These are phyloP conservation scores for Limnephilus auricula DNA, from an alignment of 2,888 invertebrate species.

Conservation along the genomic window DNA sequence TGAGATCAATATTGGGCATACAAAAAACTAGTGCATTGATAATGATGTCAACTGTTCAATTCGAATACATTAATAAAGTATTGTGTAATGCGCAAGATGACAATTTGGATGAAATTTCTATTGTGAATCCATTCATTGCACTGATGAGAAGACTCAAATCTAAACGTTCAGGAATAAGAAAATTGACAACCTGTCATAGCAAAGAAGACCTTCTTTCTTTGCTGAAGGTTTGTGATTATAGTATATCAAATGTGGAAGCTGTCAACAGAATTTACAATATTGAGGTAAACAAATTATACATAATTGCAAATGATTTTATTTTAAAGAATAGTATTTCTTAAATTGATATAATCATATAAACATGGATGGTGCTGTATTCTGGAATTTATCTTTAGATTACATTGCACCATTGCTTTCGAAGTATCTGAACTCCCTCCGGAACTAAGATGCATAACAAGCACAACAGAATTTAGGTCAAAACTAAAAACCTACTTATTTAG, in stretches of 20 bases:
- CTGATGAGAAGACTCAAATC: neutral
- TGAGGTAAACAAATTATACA: neutral
- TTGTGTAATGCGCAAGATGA: neutral
- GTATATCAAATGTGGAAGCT: neutral
- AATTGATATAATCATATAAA: neutral
- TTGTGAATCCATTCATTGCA: neutral
- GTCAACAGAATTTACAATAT: constrained; percentile 9
- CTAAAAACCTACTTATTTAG: too few species aligned
- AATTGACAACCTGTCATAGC: neutral
- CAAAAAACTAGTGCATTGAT: neutral
- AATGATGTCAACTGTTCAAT: neutral
- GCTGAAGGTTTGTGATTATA: neutral
- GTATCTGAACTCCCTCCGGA: too few species aligned
- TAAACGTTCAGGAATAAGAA: neutral
- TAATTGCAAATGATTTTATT: too few species aligned
- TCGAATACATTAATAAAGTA: neutral
- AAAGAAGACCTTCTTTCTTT: neutral
- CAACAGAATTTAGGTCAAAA: too few species aligned
- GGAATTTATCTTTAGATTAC: too few species aligned
- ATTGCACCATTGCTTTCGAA: too few species aligned
- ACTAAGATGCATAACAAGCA: too few species aligned
- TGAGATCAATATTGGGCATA: neutral
- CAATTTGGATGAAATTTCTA: neutral
- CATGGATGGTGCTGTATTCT: neutral
- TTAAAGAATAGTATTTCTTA: too few species aligned